Evolutionary conservation across 2,113 vertebrate species (phyloP).

Genomic region (Helogale parvula): DNA sequence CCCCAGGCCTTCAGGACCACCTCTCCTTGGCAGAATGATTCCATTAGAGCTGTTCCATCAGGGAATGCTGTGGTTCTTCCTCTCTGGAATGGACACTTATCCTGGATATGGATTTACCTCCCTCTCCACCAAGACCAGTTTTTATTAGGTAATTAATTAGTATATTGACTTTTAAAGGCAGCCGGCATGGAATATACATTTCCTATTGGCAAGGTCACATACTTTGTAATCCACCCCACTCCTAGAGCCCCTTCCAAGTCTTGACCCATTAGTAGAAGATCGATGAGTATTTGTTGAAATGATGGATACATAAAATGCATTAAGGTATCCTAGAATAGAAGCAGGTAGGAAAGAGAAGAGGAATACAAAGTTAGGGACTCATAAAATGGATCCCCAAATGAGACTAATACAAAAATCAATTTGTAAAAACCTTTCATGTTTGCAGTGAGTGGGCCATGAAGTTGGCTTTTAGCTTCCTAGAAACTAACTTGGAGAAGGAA

Average conservation of each 20-base stretch:
- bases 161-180: conserved; percentile 20
- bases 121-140: background rate
- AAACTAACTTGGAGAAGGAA: conserved; percentile 40
- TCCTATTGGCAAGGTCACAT: conserved; percentile 63
- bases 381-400: conserved; percentile 71
- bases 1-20: too few species aligned
- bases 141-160: conserved; percentile 67
- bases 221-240: conserved; percentile 17
- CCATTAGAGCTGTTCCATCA: background rate
- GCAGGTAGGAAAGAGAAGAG: conserved; percentile 49
- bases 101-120: background rate
- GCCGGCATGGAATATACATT: background rate
- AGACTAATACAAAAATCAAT: conserved; percentile 77
- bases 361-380: conserved; percentile 58
- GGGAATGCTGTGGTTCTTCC: background rate
- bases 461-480: background rate
- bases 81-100: background rate
- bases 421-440: conserved; percentile 53
- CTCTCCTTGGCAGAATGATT: too few species aligned
- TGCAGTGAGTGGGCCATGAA: conserved; percentile 42
- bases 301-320: conserved; percentile 73
- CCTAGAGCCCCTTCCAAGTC: background rate
- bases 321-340: conserved; percentile 78
- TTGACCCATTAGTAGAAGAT: conserved; percentile 76
- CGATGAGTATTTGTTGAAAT: conserved; percentile 74